Percentiles rank a stretch among this genome's conserved stretches.
Conservation (phyloP, 2,797 vertebrate genomes). For the Silurus lanzhouensis region DNA sequence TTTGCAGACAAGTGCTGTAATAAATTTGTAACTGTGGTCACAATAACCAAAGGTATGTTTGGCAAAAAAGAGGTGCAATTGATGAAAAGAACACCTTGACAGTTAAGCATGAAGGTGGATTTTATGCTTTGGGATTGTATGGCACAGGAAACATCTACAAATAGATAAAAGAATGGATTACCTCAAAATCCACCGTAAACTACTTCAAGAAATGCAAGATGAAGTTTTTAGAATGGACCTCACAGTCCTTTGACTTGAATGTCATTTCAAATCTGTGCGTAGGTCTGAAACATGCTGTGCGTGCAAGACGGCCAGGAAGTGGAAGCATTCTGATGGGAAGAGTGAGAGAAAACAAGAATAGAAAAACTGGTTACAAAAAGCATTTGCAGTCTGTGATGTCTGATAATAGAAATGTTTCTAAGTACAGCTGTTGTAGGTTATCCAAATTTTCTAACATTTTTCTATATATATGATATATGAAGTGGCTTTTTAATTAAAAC, state of each 20-base stretch:
- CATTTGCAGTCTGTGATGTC: background rate
- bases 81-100: background rate
- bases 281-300: slow-evolving; percentile 2
- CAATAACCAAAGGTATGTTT: background rate
- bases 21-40: background rate
- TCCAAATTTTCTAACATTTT: background rate
- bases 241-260: background rate
- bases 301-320: background rate
- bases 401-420: background rate
- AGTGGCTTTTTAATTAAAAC: background rate
- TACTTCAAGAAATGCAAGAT: slow-evolving; percentile 7
- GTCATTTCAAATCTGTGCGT: background rate
- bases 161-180: background rate
- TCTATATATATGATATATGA: background rate
- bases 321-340: background rate
- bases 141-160: background rate
- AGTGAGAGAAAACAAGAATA: background rate
- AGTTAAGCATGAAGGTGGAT: background rate
- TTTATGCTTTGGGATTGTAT: background rate
- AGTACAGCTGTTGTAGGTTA: background rate
- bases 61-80: background rate
- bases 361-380: background rate
- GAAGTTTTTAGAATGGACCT: background rate
- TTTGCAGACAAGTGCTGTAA: background rate
- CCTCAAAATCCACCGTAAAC: background rate